Evolutionary conservation across 2,888 invertebrate species (phyloP), one percentile per base, ranked within the genome.

Genomic region (Xylocampa areola): DNA sequence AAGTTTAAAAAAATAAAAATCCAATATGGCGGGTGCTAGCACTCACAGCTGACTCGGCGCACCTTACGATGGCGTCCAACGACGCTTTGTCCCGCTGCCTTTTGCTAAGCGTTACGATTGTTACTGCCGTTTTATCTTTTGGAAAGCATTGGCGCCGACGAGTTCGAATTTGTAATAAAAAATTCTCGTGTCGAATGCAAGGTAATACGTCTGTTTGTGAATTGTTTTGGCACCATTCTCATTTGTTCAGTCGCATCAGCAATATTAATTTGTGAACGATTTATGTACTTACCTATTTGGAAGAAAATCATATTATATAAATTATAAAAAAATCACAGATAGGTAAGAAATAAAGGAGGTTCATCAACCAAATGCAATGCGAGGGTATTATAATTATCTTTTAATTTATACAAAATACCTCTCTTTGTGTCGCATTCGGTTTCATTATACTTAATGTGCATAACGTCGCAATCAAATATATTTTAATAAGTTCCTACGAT

Each of bases 11-110:
- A 87, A 86, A 77, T 80, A 85, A 86, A 88, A 82, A 80, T 81
- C 75, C 85, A 89, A 89, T 73, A 90, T 90, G 88, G 88, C 85
- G 77, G 80, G 65, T 71, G 69, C 76, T 73, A 65, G 76, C 67
- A 80, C 80, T 83, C 82, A 83, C 89, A 91, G 91, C 91, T 92
- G 91, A 91, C 83, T 91, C 89, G 82, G 88, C 91, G 80, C 86
- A 88, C 85, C 87, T 89, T 86, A 82, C 83, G 79, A 77, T 79
- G 78, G 78, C 76, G 77, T 75, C 40, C 37, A 16, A 76, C 75
- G 76, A 68, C 73, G 69, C 80, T 78, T 82, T 85, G 84, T 80
- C 69, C 77, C 68, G 68, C 59, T 79, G 74, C 78, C 77, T 81
- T 81, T 76, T 74, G 76, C 77, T 73, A 81, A 81, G 66, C 78